Conservation (phyloP, 2,797 vertebrate genomes). For the Toxotes lorentzi region DNA sequence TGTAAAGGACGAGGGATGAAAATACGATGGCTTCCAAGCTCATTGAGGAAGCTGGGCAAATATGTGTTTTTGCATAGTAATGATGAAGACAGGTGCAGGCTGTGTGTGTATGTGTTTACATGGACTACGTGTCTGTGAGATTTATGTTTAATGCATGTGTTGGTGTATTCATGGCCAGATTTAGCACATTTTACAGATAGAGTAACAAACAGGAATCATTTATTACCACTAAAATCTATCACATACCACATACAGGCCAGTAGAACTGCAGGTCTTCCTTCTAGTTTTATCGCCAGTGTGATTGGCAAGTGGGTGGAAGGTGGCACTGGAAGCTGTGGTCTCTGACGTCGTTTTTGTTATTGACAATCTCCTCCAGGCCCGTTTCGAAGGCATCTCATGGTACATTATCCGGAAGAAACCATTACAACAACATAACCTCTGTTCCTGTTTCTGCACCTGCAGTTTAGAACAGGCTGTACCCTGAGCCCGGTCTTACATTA, state of each 20-base stretch:
- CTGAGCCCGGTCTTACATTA: slow-evolving; percentile 10
- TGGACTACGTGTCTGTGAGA: slow-evolving; percentile 10
- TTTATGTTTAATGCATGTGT: slow-evolving; percentile 59
- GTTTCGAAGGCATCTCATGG: slow-evolving; percentile 34
- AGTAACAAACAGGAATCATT: slow-evolving; percentile 35
- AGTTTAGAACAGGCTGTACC: slow-evolving; percentile 47
- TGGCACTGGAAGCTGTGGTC: slow-evolving; percentile 49
- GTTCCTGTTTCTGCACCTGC: slow-evolving; percentile 38
- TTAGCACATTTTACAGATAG: slow-evolving; percentile 34
- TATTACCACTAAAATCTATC: slow-evolving; percentile 29
- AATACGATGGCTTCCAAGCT: slow-evolving; percentile 40
- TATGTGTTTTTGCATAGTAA: slow-evolving; percentile 72
- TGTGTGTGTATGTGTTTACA: slow-evolving; percentile 31
- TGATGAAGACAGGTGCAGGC: slow-evolving; percentile 74
- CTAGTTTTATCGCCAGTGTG: slow-evolving; percentile 27
- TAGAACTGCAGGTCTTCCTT: slow-evolving; percentile 35
- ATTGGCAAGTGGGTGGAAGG: slow-evolving; percentile 55
- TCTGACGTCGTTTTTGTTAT: slow-evolving; percentile 56
- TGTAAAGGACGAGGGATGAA: slow-evolving; percentile 12
- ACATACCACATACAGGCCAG: slow-evolving; percentile 15
- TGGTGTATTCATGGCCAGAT: slow-evolving; percentile 31
- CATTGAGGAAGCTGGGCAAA: slow-evolving; percentile 62
- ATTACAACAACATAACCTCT: slow-evolving; percentile 23
- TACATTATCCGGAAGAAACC: slow-evolving; percentile 17
- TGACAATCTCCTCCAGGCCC: slow-evolving; percentile 35